Evolutionary conservation across 2,113 vertebrate genomes (phyloP).

Genomic region (Excalfactoria chinensis): DNA sequence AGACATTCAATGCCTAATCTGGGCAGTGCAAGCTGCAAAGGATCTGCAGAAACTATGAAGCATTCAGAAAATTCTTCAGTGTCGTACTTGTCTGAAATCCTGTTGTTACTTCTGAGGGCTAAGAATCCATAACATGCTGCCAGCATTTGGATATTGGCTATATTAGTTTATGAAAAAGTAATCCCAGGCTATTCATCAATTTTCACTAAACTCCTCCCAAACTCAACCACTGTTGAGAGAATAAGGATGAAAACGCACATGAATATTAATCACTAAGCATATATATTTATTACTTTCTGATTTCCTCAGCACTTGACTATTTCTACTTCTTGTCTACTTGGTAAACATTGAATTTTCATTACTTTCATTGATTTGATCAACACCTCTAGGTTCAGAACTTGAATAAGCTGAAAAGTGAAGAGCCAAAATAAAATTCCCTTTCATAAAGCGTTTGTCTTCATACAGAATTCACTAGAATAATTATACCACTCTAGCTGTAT

Average conservation of each 20-base stretch:
- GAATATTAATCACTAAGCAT: slow-evolving; percentile 14
- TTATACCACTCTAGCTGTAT: not conserved
- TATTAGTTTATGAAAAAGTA: slow-evolving; percentile 35
- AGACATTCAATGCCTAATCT: slow-evolving; percentile 5
- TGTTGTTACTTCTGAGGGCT: slow-evolving; percentile 11
- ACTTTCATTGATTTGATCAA: slow-evolving; percentile 60
- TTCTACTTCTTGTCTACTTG: slow-evolving; percentile 12
- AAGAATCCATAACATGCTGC: slow-evolving; percentile 20
- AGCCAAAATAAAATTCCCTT: slow-evolving; percentile 18
- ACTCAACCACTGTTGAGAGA: not conserved
- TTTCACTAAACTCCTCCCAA: slow-evolving; percentile 49
- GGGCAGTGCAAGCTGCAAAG: not conserved
- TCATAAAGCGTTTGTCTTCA: slow-evolving; percentile 36
- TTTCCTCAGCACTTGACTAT: slow-evolving; percentile 28
- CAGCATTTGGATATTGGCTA: slow-evolving; percentile 17
- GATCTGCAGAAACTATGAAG: not conserved
- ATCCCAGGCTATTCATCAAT: slow-evolving; percentile 9
- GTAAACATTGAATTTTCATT: slow-evolving; percentile 57
- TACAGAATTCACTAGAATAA: slow-evolving; percentile 34
- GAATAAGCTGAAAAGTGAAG: slow-evolving; percentile 32
- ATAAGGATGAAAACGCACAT: not conserved
- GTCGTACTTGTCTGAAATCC: slow-evolving; percentile 8
- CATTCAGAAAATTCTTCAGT: slow-evolving; percentile 24
- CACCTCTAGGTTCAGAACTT: slow-evolving; percentile 27
- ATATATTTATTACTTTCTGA: slow-evolving; percentile 58